Base-by-base conservation (phyloP, 1,140 invertebrate species). In the Bradynema listronoti region DNA sequence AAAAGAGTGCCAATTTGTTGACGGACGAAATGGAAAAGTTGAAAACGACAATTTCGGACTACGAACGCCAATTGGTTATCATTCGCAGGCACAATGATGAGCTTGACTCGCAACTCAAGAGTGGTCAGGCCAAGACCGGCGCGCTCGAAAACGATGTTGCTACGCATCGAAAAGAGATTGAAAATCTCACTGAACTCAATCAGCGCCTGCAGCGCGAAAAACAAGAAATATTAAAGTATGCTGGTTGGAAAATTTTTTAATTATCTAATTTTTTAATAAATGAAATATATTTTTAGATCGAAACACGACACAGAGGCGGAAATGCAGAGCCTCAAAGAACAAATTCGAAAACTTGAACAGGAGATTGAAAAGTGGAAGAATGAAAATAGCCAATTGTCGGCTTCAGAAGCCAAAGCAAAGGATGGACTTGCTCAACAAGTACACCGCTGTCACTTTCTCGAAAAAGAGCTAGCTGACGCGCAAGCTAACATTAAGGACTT, bases 31-130 rank as follows among this genome's bases (percentile, higher is more conserved):
- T 77, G n/a, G 75, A 77, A 1, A 78, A 73, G 34, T 61, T 66
- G 5, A 67, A 69, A 25, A 51, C 53, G 16, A 56, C 66, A 27
- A 56, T 77, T 16, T 66, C 63, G 25, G 76, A 77, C 52, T 68
- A 65, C 45, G 75, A 77, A 45, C 58, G 68, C 32, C 64, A 78
- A 56, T 47, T 77, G 29, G 61, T 72, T 46, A 47, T 77, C 29
- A 47, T 78, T 7, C 70, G 75, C 43, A 62, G 68, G 25, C 68
- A 75, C 53, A 78, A 77, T 41, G 74, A 77, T 43, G 74, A 77
- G 43, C 47, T 77, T 11, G 75, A 77, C 50, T 66, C 75, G 2
- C 72, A 78, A 45, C 59, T 78, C 29, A 77, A 77, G 63, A 71
- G 56, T 22, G 62, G 51, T 9, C 75, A 73, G 61, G 70, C 73